Conservation (phyloP, 2,113 vertebrate genomes). For the Riparia riparia region DNA sequence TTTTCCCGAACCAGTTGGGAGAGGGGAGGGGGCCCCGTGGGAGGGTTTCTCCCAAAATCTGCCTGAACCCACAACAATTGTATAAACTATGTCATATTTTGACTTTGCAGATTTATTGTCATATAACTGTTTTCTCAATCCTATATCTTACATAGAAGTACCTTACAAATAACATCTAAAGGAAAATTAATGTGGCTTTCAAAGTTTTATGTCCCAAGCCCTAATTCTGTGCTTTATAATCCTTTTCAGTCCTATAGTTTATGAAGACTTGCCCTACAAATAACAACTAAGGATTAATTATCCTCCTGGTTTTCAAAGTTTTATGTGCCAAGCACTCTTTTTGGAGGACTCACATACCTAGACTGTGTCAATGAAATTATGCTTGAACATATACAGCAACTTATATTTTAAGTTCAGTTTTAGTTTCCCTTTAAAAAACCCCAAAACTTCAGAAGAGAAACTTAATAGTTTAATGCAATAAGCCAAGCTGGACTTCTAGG, state of each 20-base stretch:
- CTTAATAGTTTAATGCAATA: neutral
- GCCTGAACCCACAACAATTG: too few species aligned
- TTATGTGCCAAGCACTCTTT: neutral
- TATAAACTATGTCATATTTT: neutral
- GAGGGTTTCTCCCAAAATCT: too few species aligned
- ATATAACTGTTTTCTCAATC: neutral
- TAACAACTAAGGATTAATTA: neutral
- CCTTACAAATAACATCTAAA: neutral
- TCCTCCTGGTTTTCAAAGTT: neutral
- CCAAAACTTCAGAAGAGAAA: neutral
- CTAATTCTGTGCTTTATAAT: neutral
- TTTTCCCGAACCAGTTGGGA: too few species aligned
- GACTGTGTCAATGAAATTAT: neutral
- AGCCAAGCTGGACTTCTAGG: neutral
- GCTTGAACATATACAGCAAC: neutral
- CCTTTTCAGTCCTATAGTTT: neutral
- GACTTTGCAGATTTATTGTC: neutral
- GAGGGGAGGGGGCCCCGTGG: too few species aligned
- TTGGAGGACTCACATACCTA: neutral
- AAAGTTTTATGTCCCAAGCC: neutral
- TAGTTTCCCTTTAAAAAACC: neutral
- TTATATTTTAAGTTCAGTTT: neutral
- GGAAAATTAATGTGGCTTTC: neutral
- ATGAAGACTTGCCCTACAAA: neutral
- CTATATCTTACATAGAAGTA: too few species aligned